phyloP scores from a whole-genome alignment of 2,113 vertebrate genomes.

The Corythaeola cristata region DNA sequence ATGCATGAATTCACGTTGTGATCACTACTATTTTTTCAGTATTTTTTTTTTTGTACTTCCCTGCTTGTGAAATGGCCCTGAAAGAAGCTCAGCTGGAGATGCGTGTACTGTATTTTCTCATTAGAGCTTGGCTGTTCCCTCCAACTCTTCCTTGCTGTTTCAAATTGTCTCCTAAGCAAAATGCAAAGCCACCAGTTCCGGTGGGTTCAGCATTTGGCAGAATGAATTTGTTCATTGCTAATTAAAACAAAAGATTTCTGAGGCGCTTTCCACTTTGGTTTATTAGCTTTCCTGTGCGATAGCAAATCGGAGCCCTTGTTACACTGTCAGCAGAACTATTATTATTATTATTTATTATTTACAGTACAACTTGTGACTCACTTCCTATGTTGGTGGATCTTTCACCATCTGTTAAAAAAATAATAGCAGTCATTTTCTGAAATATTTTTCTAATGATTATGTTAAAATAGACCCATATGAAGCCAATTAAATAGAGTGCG shows the following conservation, averaged over 20 bases:
- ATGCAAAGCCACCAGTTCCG: not conserved
- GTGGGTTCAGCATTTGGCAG: conserved; percentile 57
- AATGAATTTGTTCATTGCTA: conserved; percentile 56
- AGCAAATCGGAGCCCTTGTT: conserved; percentile 65
- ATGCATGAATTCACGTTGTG: not conserved
- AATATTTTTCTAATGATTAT: conserved; percentile 62
- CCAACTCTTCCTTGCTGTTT: not conserved
- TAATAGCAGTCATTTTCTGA: conserved; percentile 64
- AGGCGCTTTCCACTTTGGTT: conserved; percentile 55
- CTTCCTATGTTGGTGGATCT: conserved; percentile 62
- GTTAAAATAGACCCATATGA: conserved; percentile 65
- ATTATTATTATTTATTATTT: conserved; percentile 71
- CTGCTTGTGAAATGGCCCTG: conserved; percentile 14
- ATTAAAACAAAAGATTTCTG: conserved; percentile 72
- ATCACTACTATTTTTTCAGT: not conserved
- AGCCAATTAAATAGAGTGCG: conserved; percentile 57
- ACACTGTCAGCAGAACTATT: conserved; percentile 65
- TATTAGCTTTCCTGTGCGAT: conserved; percentile 52
- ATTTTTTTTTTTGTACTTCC: not conserved
- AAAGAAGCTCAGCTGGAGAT: conserved; percentile 42
- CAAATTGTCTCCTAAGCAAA: conserved; percentile 57
- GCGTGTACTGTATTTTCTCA: conserved; percentile 13
- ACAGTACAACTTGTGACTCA: conserved; percentile 66
- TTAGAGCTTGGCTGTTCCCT: conserved; percentile 16
- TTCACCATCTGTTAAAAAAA: conserved; percentile 66